Conservation (phyloP, 1,140 invertebrate species). For the Cydia splendana region DNA sequence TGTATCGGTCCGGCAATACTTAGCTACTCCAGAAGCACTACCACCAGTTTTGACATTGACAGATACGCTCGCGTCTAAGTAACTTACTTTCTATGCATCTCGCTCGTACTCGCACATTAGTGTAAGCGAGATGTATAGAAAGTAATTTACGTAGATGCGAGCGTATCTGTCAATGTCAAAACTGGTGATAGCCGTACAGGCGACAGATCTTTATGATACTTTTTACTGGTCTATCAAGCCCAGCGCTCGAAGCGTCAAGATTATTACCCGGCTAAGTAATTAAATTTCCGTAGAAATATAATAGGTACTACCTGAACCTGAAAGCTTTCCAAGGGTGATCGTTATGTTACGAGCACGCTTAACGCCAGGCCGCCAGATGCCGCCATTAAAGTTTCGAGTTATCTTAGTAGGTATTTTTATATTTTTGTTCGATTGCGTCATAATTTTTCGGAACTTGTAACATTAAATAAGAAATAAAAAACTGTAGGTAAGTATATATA, state of each 20-base stretch:
- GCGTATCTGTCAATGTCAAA: too few relatives aligned
- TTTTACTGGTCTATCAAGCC: neutral
- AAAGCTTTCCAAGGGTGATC: conserved; percentile 27
- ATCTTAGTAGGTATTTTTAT: neutral
- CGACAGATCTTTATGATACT: neutral
- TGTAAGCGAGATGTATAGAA: too few relatives aligned
- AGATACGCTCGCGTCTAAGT: too few relatives aligned
- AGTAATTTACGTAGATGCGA: too few relatives aligned
- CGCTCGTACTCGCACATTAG: too few relatives aligned
- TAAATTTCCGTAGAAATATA: conserved; percentile 24
- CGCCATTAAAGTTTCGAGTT: neutral
- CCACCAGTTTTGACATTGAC: too few relatives aligned
- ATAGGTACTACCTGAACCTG: conserved; percentile 26
- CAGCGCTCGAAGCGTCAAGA: neutral
- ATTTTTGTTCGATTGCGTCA: neutral
- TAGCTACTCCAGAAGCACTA: too few relatives aligned
- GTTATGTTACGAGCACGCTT: conserved; percentile 2
- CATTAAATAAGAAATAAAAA: too few relatives aligned
- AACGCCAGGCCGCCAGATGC: conserved; percentile 15
- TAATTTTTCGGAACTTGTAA: neutral
- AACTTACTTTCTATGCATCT: too few relatives aligned
- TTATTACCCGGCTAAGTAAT: conserved; percentile 10
- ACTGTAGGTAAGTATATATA: too few relatives aligned
- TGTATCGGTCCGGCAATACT: too few relatives aligned
- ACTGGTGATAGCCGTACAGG: too few relatives aligned